Base-by-base conservation (phyloP, 1,140 invertebrate genomes). In the Ganaspis sp. region DNA sequence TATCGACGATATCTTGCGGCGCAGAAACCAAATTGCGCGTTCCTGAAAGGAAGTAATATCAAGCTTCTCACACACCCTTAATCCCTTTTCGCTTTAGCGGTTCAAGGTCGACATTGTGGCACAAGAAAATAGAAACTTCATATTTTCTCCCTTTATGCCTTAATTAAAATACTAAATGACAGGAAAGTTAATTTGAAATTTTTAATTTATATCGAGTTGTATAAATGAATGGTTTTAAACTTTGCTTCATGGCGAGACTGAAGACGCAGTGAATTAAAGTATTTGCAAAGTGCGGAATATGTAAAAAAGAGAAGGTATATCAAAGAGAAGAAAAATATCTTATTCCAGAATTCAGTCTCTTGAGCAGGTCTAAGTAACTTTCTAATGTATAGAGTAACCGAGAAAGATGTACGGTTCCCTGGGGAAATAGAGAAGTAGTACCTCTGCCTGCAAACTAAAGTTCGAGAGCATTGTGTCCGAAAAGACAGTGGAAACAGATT, bases 401-500 rank as follows among this genome's bases (percentile, higher is more conserved):
- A 64, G 58, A 64, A 64, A 64, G 58, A 64, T 29, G 5, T 64
- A 64, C 23, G 58, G 21, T 64, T 42, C 72, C 64, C 78, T 9
- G 17, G 74, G 74, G 74, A 76, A 79, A 79, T 79, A 76, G 78
- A 70, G 72, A 23, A 71, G 54, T 70, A 69, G 72, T 73, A 70
- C 73, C 54, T 34, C 42, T 72, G 54, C 58, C 37, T 70, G 19
- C 64, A 72, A 76, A 76, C 71, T 79, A 72, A 76, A 76, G 71
- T 79, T 76, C 37, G 72, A 79, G 58, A 53, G 71, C 73, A 79
- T 79, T 76, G 74, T 79, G 53, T 54, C 71, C 49, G 72, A 54
- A 70, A 75, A 76, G 74, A 49, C 45, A 49, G 45, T 49, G 45
- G 45, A n/a, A 49, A 49, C n/a, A 49, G 45, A 49, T 49, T 49